These are phyloP conservation scores for Gambusia affinis DNA, from an alignment of 2,113 vertebrate genomes.

Conservation along the genomic window DNA sequence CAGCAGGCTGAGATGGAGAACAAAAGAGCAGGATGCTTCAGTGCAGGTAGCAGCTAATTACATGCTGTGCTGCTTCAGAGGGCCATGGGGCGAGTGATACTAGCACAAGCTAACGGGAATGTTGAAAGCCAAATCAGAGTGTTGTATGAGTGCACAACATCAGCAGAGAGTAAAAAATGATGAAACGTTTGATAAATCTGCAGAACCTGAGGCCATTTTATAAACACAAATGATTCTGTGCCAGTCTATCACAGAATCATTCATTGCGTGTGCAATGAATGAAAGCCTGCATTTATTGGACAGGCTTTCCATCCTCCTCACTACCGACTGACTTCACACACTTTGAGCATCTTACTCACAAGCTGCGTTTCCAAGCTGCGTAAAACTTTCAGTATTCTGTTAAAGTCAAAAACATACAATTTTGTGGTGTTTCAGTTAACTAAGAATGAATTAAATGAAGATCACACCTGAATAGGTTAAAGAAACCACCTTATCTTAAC, in stretches of 20 bases:
- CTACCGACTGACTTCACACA: conserved; percentile 7
- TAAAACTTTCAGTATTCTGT: too few species aligned
- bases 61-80: conserved; percentile 21
- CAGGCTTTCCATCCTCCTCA: conserved; percentile 3
- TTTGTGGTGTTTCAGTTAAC: too few species aligned
- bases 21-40: conserved; percentile 48
- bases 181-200: not conserved
- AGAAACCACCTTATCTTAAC: too few species aligned
- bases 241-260: too few species aligned
- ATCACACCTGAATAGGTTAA: too few species aligned
- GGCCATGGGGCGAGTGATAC: conserved; percentile 4
- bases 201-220: conserved; percentile 25
- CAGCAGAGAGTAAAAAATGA: conserved; percentile 8
- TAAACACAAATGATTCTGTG: conserved; percentile 17
- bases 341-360: not conserved
- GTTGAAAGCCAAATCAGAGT: conserved; percentile 33
- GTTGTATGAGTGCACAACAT: not conserved
- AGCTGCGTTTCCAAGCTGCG: too few species aligned
- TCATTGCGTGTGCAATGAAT: too few species aligned
- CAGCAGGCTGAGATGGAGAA: conserved; percentile 15
- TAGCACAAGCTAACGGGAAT: conserved; percentile 21
- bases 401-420: too few species aligned
- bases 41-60: conserved; percentile 43
- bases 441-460: too few species aligned
- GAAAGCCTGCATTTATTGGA: not conserved